Base-by-base conservation (phyloP, 2,888 invertebrate species). In the Chrysolina haemoptera region DNA sequence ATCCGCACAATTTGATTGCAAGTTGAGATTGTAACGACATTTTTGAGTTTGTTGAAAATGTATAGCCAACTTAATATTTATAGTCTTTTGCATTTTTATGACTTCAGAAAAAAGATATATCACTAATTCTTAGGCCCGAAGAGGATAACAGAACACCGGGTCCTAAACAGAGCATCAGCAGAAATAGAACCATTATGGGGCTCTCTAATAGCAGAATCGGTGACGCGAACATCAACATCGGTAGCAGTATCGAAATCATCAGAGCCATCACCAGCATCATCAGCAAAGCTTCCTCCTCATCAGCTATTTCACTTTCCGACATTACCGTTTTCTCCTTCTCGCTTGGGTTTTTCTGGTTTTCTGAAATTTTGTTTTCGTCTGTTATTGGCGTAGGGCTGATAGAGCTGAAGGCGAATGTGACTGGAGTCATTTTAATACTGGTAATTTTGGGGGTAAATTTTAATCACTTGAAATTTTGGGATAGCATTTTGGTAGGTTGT, bases 241-340 rank as follows among this genome's bases (percentile, higher is more conserved):
- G 72, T 16, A 72, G 18, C 53, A 72, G 50, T 12, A 72, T 64
- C 10, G 72, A 68, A 10, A 68, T 48, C 14, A 59, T 64, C 10
- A 72, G 41, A 10, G 72, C 62, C 48, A 72, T 53, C 63, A 68
- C 63, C 63, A 72, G 16, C 18, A 72, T 62, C 67, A 68, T 68
- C 40, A 68, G 20, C 20, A 68, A 16, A 12, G 72, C 62, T 14
- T 72, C 68, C 9, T 72, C 68, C 18, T 67, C 63, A 1, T 62
- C 62, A 1, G 62, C n/a, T 6, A 16, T 12, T 41, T 62, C 43
- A 10, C 18, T 40, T 63, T 41, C 63, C 16, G 63, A 63, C 43
- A 20, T 20, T 18, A 18, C 16, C 63, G 14, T 14, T 43, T 43
- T 43, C 62, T 41, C 18, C n/a, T 40, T 12, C 16, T 63, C 43